Base-by-base conservation (phyloP, 2,888 invertebrate genomes). In the Hermaeophaga mercurialis region DNA sequence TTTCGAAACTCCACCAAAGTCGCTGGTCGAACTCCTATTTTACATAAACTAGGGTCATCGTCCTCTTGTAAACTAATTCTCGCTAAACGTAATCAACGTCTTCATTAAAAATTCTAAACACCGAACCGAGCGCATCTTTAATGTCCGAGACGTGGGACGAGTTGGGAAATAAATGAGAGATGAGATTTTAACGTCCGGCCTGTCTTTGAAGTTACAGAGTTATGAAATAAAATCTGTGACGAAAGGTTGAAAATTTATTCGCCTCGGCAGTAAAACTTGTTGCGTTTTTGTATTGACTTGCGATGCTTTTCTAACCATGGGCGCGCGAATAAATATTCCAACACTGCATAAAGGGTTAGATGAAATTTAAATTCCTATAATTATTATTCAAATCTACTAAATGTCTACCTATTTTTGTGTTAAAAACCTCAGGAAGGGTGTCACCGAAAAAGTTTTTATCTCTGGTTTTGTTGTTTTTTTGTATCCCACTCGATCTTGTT, bases 201-300 rank as follows among this genome's bases (percentile, higher is more conserved):
- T 38, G 33, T 48, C 34, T 54, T 59, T 52, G 53, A 26, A 41
- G 56, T 57, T 53, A 31, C 47, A 45, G 47, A 54, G 58, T 41
- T 24, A 31, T 34, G 50, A 54, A 56, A 54, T 61, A 62, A 58
- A 43, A 45, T 43, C 58, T 58, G 60, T 54, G 54, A 54, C 63
- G 61, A 62, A 49, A 58, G 52, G 47, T 43, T 53, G 53, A 59
- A 61, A 63, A 56, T 54, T 49, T 44, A 56, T 50, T 34, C 9
- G 26, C 1, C 36, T 24, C 1, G 22, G 22, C 11, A 12, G 14
- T 22, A 44, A 60, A 70, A 73, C 75, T 73, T 73, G 73, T 73
- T 75, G 74, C 72, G 59, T 59, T 64, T 62, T 65, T 66, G 67
- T 74, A 72, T 73, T 67, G 73, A 75, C 72, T 71, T 66, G 38